phyloP scores from a whole-genome alignment of 2,113 vertebrate species.

The Illadopsis cleaveri region DNA sequence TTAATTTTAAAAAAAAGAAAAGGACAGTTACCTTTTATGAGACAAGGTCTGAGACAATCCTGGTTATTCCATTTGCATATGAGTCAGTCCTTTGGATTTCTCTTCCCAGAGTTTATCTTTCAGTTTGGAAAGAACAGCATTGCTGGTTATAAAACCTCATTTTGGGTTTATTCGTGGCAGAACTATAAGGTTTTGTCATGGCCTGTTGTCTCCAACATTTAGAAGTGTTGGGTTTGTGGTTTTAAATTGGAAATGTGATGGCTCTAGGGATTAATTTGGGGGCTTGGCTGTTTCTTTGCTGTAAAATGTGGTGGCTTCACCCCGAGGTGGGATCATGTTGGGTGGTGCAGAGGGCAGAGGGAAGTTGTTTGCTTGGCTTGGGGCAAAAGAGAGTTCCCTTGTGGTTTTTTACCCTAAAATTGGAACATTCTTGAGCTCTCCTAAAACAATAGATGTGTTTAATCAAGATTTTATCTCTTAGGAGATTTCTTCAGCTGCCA shows the following conservation, averaged over 20 bases:
- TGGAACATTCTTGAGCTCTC: not conserved
- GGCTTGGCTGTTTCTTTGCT: not conserved
- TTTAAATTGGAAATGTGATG: not conserved
- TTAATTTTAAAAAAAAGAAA: not conserved
- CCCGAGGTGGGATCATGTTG: not conserved
- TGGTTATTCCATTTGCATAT: not conserved
- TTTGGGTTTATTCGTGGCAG: not conserved
- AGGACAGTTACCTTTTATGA: not conserved
- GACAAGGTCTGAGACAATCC: not conserved
- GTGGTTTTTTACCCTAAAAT: not conserved
- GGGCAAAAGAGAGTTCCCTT: not conserved
- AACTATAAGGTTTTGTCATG: not conserved
- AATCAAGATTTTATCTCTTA: not conserved
- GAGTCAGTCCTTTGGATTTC: not conserved
- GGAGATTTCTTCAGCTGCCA: not conserved
- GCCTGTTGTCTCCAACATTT: not conserved
- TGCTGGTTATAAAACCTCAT: not conserved
- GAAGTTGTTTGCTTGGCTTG: not conserved
- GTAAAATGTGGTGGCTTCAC: not conserved
- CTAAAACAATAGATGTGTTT: not conserved
- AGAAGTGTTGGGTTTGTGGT: not conserved
- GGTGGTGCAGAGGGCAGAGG: not conserved
- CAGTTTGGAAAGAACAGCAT: not conserved
- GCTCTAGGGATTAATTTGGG: not conserved
- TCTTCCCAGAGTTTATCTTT: not conserved